Conservation (phyloP, 2,888 invertebrate genomes). For the Netelia melanura region DNA sequence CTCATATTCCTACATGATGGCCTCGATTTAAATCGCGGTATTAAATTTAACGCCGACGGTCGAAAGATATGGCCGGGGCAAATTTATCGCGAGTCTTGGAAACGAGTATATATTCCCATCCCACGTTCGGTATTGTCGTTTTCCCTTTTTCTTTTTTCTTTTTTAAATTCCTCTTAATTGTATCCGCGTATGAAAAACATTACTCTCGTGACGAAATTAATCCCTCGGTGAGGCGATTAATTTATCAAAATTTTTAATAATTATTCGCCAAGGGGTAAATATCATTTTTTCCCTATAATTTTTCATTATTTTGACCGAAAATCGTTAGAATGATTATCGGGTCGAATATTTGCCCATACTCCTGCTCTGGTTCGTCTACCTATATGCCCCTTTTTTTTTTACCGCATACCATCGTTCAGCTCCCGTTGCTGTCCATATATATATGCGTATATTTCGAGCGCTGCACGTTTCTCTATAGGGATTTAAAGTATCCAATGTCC, state of each 20-base stretch:
- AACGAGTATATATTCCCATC: neutral
- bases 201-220: too few relatives aligned
- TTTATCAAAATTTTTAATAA: neutral
- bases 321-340: neutral
- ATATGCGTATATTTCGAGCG: slow-evolving; percentile 6
- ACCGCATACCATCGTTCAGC: neutral
- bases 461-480: slow-evolving; percentile 58
- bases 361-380: neutral
- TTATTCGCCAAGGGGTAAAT: neutral
- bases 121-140: neutral
- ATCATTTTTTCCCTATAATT: neutral
- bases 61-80: slow-evolving; percentile 21
- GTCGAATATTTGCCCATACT: neutral
- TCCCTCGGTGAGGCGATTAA: neutral
- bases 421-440: slow-evolving; percentile 1
- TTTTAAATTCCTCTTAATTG: too few relatives aligned
- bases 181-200: too few relatives aligned
- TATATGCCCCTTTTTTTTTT: neutral
- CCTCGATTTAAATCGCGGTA: slow-evolving; percentile 46
- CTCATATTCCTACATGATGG: slow-evolving; percentile 31
- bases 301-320: neutral
- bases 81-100: slow-evolving; percentile 28
- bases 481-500: slow-evolving; percentile 60
- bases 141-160: neutral
- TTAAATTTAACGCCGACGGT: slow-evolving; percentile 47